phyloP scores from a whole-genome alignment of 2,797 vertebrate genomes.

The Gastrophryne carolinensis region DNA sequence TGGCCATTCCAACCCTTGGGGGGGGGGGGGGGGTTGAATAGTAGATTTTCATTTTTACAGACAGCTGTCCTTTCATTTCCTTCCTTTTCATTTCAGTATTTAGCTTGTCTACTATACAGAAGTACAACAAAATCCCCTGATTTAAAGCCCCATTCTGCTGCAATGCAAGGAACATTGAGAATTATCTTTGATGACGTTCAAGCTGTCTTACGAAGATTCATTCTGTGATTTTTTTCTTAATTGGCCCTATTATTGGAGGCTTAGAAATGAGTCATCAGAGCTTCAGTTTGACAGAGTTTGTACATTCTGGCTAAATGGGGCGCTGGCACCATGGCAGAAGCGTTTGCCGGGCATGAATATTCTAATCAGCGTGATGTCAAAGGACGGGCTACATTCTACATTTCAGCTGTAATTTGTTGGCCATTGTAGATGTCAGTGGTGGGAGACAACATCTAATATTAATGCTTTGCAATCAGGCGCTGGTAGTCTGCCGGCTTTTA shows the following conservation, averaged over 20 bases:
- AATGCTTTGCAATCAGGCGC: not conserved
- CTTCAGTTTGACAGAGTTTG: slow-evolving; percentile 32
- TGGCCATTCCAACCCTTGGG: too few relatives aligned
- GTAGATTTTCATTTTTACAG: too few relatives aligned
- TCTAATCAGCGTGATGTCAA: slow-evolving; percentile 29
- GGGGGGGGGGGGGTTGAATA: too few relatives aligned
- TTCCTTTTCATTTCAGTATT: not conserved
- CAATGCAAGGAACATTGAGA: slow-evolving; percentile 1
- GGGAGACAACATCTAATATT: slow-evolving; percentile 1
- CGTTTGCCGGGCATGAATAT: slow-evolving; percentile 27
- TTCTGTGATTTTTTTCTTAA: slow-evolving; percentile 41
- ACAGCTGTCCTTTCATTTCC: too few relatives aligned
- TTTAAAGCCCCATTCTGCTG: slow-evolving; percentile 12
- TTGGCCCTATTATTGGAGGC: slow-evolving; percentile 42
- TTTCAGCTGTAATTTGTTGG: slow-evolving; percentile 23
- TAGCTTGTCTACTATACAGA: not conserved
- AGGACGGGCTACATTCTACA: not conserved
- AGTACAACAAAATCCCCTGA: slow-evolving; percentile 12
- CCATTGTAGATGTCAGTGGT: slow-evolving; percentile 11
- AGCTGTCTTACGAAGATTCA: slow-evolving; percentile 30
- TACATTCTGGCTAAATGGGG: slow-evolving; percentile 17
- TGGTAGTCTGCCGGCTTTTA: not conserved
- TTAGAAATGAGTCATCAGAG: slow-evolving; percentile 36
- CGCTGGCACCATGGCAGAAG: not conserved
- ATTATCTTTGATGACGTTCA: slow-evolving; percentile 25